Base-by-base conservation (phyloP, 2,113 vertebrate species). In the Crotalus tigris region DNA sequence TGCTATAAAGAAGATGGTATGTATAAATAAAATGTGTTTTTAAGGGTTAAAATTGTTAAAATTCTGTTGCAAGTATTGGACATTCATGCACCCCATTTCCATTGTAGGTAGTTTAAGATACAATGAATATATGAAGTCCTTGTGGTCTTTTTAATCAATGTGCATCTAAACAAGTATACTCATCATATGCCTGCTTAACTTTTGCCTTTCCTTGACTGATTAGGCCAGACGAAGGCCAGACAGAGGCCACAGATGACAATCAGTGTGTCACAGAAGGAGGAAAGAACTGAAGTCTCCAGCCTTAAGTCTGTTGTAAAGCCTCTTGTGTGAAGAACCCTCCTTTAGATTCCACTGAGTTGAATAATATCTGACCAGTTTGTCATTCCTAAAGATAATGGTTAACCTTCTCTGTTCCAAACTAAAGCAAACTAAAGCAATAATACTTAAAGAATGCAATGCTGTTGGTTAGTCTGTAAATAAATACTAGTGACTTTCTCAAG, bases 1-100 rank as follows among this genome's bases (percentile, higher is more conserved):
- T 97, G 97, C 93, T 93, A 90, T 92, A 85, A 89, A 92, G 96
- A 96, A 92, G 46, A 17, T 0, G 95, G 97, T 97, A 96, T 89
- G 96, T 96, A 21, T 86, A 91, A 64, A 75, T 46, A 89, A 53
- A 13, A 88, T 33, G 29, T 23, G 54, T 6, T 90, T 92, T 81
- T 75, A 39, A 24, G 2, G 8, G 7, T 90, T 94, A 57, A 87
- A 55, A 29, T 44, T 17, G 44, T 53, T 29, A 87, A n/a, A 87
- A 26, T n/a, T 33, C 3, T 39, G 4, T n/a, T 49, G 2, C 85
- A 5, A 33, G n/a, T 39, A 10, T 51, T 55, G 4, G 6, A 39
- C 11, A n/a, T 75, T 81, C 53, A 81, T 69, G 7, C 3, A 49
- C 85, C 4, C 21, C 55, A 39, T 87, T 64, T 44, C 9, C 23